Evolutionary conservation across 1,140 invertebrate genomes (phyloP), one percentile per base, ranked within the genome.

Genomic region (Agrypnia vestita): DNA sequence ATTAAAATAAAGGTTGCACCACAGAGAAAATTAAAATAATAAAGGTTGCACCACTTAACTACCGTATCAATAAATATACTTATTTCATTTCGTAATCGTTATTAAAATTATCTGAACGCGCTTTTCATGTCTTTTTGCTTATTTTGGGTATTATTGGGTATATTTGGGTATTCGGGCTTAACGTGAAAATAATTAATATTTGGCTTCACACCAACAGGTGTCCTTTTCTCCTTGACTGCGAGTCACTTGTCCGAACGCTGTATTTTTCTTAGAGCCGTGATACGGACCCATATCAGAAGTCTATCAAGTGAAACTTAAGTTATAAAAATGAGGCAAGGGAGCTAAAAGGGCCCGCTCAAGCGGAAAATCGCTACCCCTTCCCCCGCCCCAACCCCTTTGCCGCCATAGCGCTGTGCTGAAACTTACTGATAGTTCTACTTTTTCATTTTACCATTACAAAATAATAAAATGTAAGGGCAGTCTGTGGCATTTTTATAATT

Each of bases 291-390:
- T 55, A 56, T 73, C 25, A 35, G 43, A 53, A 53, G 47, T 73
- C 71, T 53, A 43, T 55, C 71, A 73, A 51, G 47, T 51, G 71
- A 73, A 73, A 53, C 51, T 51, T 53, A 73, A 73, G 71, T 73
- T 75, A 75, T 61, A 75, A 75, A 75, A 75, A 75, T 44, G 43
- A 59, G 15, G 44, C 15, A 55, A 61, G 53, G 59, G 51, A 75
- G n/a, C 73, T 75, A 75, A 75, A 75, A 75, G 56, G 55, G 35
- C 35, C 53, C 35, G 53, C 51, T 59, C 53, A 61, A 35, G 73
- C 47, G 56, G 73, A 75, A 75, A 75, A 75, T 75, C 73, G 73
- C 19, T 35, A 15, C 53, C 21, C 53, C 13, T 12, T 51, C 25
- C 55, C 12, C 53, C 73, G 35, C 35, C n/a, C n/a, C n/a, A n/a